These are phyloP conservation scores for Catalaphyllia jardinei DNA, from an alignment of 64 coral and sea anemone species.

Conservation along the genomic window DNA sequence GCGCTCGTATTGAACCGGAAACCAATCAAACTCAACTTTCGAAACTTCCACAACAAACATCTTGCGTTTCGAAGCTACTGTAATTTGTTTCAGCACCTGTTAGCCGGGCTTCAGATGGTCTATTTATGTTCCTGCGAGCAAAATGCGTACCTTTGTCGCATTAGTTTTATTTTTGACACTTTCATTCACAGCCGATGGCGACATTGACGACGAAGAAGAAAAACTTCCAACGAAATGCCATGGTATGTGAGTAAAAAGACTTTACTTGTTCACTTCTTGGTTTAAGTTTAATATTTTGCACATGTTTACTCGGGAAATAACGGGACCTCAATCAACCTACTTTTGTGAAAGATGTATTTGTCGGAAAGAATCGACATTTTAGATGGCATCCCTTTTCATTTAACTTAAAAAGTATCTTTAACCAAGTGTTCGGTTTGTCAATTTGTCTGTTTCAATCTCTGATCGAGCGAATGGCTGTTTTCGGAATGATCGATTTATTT, in stretches of 20 bases:
- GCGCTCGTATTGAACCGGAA: neutral
- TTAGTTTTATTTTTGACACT: slow-evolving; percentile 18
- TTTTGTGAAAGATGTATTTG: neutral
- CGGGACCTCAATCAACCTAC: neutral
- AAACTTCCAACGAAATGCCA: slow-evolving; percentile 69
- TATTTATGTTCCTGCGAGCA: neutral
- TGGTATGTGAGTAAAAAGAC: neutral
- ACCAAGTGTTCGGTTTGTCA: too few relatives aligned
- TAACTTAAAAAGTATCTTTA: too few relatives aligned
- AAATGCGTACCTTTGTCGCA: slow-evolving; percentile 15
- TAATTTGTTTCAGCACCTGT: slow-evolving; percentile 23
- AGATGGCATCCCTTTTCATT: too few relatives aligned
- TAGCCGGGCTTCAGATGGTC: neutral
- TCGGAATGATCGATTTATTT: too few relatives aligned
- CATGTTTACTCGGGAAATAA: neutral
- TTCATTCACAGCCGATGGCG: neutral
- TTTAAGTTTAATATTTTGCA: neutral
- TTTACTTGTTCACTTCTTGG: neutral
- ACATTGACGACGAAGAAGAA: slow-evolving; percentile 56
- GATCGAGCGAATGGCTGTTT: too few relatives aligned
- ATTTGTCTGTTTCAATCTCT: too few relatives aligned
- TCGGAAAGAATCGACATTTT: neutral
- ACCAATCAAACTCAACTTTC: slow-evolving; percentile 22
- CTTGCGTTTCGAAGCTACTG: neutral
- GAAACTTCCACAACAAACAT: neutral